These are phyloP conservation scores for Cliona cf. orientalis DNA, from an alignment of 37 sponge, comb jelly and placozoan species.

Conservation along the genomic window DNA sequence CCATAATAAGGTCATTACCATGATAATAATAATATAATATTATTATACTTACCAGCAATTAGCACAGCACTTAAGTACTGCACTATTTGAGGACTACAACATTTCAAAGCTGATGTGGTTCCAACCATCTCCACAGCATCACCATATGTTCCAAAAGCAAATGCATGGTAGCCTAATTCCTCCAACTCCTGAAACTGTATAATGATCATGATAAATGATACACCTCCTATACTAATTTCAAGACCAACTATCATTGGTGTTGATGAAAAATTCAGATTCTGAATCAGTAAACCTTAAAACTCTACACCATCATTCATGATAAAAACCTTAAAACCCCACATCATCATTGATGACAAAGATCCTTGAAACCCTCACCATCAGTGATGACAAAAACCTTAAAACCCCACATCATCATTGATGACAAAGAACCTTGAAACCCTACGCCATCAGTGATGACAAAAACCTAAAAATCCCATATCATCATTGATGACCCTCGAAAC, in stretches of 20 bases:
- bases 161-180: background rate
- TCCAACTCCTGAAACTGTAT: conserved; percentile 1
- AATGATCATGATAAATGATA: too few species aligned
- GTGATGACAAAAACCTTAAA: background rate
- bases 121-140: background rate
- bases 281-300: too few species aligned
- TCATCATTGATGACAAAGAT: background rate
- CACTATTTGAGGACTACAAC: background rate
- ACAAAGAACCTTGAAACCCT: background rate
- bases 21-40: background rate
- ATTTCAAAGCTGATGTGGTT: background rate
- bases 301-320: background rate
- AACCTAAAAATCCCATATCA: background rate
- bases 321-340: background rate
- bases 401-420: background rate
- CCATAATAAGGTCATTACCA: background rate
- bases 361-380: background rate
- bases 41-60: background rate
- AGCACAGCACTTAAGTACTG: background rate
- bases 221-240: too few species aligned
- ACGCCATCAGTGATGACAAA: background rate
- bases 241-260: too few species aligned
- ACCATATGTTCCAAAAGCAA: background rate
- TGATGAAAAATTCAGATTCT: too few species aligned
- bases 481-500: background rate